Percentiles rank a stretch among this genome's conserved stretches.
These are phyloP conservation scores for Acleris laterana DNA, from an alignment of 2,888 invertebrate genomes.

Conservation along the genomic window DNA sequence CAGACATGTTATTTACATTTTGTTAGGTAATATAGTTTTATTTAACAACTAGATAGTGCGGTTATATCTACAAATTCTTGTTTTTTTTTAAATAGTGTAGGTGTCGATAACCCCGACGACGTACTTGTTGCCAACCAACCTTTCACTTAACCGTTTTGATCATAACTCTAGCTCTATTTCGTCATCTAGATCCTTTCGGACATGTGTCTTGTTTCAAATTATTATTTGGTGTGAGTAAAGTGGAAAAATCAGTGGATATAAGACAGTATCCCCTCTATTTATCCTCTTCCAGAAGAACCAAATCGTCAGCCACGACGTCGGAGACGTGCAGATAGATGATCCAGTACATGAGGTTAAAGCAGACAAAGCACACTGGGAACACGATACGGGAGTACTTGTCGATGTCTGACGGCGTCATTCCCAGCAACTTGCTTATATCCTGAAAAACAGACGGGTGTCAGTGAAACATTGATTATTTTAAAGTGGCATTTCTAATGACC, in stretches of 20 bases:
- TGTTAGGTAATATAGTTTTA: conserved; percentile 38
- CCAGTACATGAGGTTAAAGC: conserved; percentile 99
- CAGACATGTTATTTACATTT: conserved; percentile 42
- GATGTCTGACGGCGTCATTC: conserved; percentile 98
- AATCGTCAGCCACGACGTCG: conserved; percentile 97
- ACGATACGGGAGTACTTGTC: conserved; percentile 99
- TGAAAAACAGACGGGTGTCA: conserved; percentile 57
- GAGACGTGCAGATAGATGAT: conserved; percentile 98
- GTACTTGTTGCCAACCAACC: conserved; percentile 37
- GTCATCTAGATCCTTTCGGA: conserved; percentile 24
- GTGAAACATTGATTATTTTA: not conserved
- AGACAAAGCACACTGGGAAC: conserved; percentile 99
- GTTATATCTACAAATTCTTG: conserved; percentile 48
- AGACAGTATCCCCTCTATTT: conserved; percentile 73
- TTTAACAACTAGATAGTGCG: conserved; percentile 43
- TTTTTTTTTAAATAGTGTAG: conserved; percentile 39
- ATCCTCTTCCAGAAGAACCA: conserved; percentile 91
- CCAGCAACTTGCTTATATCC: conserved; percentile 95
- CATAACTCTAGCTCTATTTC: conserved; percentile 24
- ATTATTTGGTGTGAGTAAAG: conserved; percentile 53
- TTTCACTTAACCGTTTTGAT: conserved; percentile 35
- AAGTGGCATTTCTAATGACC: not conserved
- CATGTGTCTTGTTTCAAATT: conserved; percentile 64
- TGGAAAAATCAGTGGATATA: conserved; percentile 73
- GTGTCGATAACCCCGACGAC: conserved; percentile 42